Evolutionary conservation across 1,140 invertebrate species (phyloP).

Genomic region (Drosophila tani): DNA sequence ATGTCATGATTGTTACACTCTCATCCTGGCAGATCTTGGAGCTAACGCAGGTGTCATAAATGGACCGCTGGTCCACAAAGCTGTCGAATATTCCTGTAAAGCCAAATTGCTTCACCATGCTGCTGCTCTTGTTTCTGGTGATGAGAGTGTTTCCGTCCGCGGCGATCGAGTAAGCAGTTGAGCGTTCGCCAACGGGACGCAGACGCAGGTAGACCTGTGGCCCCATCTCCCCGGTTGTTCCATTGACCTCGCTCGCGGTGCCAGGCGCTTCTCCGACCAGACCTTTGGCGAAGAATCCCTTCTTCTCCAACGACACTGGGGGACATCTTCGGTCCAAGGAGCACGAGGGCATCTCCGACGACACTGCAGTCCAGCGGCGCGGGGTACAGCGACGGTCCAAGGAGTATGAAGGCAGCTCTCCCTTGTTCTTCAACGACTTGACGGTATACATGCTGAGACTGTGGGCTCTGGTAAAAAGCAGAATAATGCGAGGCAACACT

Average conservation of each 20-base stretch:
- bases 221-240: constrained; percentile 39
- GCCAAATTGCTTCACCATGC: constrained; percentile 86
- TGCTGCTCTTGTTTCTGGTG: constrained; percentile 82
- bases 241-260: constrained; percentile 10
- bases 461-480: too few relatives aligned
- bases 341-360: too few relatives aligned
- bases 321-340: constrained; percentile 10
- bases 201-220: constrained; percentile 86
- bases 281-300: constrained; percentile 21
- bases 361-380: too few relatives aligned
- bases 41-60: constrained; percentile 85
- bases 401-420: too few relatives aligned
- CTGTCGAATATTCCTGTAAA: constrained; percentile 89
- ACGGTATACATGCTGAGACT: too few relatives aligned
- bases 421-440: too few relatives aligned
- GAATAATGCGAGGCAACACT: too few relatives aligned
- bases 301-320: constrained; percentile 47
- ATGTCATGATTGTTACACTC: constrained; percentile 87
- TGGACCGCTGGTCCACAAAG: constrained; percentile 86
- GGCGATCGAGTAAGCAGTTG: constrained; percentile 62
- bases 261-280: constrained; percentile 17
- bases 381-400: too few relatives aligned
- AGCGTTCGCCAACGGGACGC: constrained; percentile 78
- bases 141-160: constrained; percentile 57
- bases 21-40: constrained; percentile 89